phyloP scores from a whole-genome alignment of 2,888 invertebrate genomes.

The Sipha maydis region DNA sequence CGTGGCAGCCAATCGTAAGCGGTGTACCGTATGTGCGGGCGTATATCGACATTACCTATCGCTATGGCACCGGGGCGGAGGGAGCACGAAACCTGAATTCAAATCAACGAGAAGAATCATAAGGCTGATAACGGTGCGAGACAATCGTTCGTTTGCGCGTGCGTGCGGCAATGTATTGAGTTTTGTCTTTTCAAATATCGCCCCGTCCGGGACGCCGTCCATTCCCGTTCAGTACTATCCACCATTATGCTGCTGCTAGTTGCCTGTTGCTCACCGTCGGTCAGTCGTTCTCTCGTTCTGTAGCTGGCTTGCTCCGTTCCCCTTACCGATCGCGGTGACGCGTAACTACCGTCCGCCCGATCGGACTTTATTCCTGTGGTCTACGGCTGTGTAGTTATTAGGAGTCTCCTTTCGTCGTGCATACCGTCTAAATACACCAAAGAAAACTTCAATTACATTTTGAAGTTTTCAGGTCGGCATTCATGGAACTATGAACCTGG shows the following conservation, averaged over 20 bases:
- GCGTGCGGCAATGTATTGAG: background rate
- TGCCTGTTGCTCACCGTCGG: background rate
- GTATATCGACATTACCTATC: background rate
- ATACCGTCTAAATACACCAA: background rate
- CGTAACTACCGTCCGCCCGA: background rate
- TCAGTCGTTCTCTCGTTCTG: background rate
- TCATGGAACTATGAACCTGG: slow-evolving; percentile 98
- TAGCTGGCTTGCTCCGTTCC: too few species aligned
- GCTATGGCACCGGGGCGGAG: background rate
- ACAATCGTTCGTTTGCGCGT: background rate
- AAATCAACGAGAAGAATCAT: too few species aligned
- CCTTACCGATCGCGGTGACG: background rate
- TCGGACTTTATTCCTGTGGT: background rate
- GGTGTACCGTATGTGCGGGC: too few species aligned
- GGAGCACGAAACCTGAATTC: background rate
- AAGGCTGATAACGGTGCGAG: too few species aligned
- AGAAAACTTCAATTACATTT: slow-evolving; percentile 88
- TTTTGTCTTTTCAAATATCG: background rate
- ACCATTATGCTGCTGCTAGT: background rate
- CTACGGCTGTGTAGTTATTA: background rate
- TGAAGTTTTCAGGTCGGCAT: slow-evolving; percentile 94
- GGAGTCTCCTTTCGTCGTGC: background rate
- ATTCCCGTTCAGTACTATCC: background rate
- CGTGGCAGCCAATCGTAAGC: too few species aligned
- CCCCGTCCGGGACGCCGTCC: background rate